Evolutionary conservation across 2,888 invertebrate genomes (phyloP), one percentile per base, ranked within the genome.

Genomic region (Spilarctia lutea): DNA sequence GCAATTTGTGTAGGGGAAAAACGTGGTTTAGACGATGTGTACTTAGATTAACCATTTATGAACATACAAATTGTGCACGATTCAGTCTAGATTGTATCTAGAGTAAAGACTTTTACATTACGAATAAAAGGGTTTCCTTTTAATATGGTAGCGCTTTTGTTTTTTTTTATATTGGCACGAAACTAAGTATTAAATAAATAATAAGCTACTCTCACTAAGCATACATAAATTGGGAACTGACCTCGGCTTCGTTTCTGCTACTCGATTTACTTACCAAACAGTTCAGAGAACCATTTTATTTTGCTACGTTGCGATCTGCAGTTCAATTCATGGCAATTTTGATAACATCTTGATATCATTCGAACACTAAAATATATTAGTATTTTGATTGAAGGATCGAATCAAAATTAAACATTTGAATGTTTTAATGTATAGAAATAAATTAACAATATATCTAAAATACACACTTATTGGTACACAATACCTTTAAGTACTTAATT

Each of bases 1-100:
- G 48, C 73, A 75, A 24, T 68, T 75, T 30, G 75, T 70, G 71
- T 63, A 45, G 27, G 73, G 68, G 45, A 71, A 52, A 74, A 73
- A 72, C 4, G 16, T 52, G 11, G 24, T 6, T 27, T 7, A 10
- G 1, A 33, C 33, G 33, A 65, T 65, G 11, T 65, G 65, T 65
- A 35, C 20, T 30, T 33, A 33, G 65, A 33, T 66, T 66, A 39
- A 66, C 65, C 24, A 66, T 20, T 24, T 24, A 35, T n/a, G 13
- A 39, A n/a, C 27, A 16, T 60, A 27, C 13, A 27, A 60, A 30
- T 18, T 18, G 30, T 18, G 6, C 63, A 63, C 16, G 63, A 6
- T 30, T 60, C 2, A 30, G 16, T 6, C 30, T 16, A 30, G 18
- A 63, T 63, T 56, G 3, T 2, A n/a, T 10, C 1, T 56, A n/a